These are phyloP conservation scores for Betta splendens DNA, from an alignment of 2,797 vertebrate species.

Conservation along the genomic window DNA sequence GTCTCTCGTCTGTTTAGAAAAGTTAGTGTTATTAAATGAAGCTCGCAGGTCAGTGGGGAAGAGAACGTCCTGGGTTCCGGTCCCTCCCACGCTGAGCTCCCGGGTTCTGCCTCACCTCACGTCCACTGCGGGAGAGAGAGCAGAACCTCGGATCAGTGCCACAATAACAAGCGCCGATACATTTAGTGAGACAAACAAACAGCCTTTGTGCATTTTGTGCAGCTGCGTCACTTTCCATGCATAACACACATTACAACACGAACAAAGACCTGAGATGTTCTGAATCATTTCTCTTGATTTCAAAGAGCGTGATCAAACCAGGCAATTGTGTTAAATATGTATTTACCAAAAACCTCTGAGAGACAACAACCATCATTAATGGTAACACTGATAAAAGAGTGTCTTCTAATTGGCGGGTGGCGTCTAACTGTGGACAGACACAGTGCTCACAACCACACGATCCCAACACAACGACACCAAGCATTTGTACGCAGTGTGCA, in stretches of 20 bases:
- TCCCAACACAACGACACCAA: conserved; percentile 38
- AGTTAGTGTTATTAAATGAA: conserved; percentile 55
- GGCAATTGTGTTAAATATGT: conserved; percentile 9
- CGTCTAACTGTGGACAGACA: conserved; percentile 5
- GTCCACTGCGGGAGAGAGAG: conserved; percentile 82
- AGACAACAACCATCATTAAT: conserved; percentile 10
- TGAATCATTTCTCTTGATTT: conserved; percentile 34
- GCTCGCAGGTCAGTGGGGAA: conserved; percentile 48
- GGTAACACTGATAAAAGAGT: neutral
- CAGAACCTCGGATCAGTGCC: conserved; percentile 22
- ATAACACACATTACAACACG: conserved; percentile 44
- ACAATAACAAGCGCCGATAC: neutral
- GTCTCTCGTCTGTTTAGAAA: conserved; percentile 69
- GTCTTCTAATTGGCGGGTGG: conserved; percentile 22
- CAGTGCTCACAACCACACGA: conserved; percentile 32
- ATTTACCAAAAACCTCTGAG: conserved; percentile 3
- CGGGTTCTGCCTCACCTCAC: conserved; percentile 92
- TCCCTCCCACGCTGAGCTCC: conserved; percentile 85
- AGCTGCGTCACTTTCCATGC: conserved; percentile 60
- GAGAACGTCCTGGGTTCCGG: conserved; percentile 65
- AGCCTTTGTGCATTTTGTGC: conserved; percentile 17
- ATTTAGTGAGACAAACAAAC: neutral
- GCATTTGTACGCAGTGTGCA: conserved; percentile 38
- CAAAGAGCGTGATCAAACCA: conserved; percentile 16
- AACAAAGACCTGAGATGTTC: conserved; percentile 20